Base-by-base conservation (phyloP, 2,113 vertebrate species). In the Syngnathus scovelli region DNA sequence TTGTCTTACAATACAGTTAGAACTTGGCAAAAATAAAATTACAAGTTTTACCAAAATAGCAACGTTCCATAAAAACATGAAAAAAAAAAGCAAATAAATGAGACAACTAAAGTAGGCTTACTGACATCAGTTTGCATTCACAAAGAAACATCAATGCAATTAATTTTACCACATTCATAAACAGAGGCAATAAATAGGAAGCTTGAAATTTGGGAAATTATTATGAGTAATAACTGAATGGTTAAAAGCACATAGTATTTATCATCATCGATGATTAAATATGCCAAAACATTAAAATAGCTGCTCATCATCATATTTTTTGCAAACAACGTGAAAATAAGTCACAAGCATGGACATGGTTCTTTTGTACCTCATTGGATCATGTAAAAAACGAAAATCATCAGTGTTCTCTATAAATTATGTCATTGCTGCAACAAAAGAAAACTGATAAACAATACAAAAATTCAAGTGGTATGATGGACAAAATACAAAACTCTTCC, bases 11-110 rank as follows among this genome's bases (percentile, higher is more conserved):
- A 73, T 84, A 81, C 76, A 88, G 76, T 60, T 74, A 78, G 27
- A 82, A 88, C 74, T 81, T 77, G 83, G 68, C 78, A 87, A 83
- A 88, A 84, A 83, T 83, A 85, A 82, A 86, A 88, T 78, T 78
- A 78, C 74, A 27, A 77, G 68, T 77, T 82, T 86, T 83, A 90
- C 61, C 87, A 88, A 88, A 70, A 88, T 86, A 90, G 86, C 82
- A 84, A 76, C 76, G 81, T 81, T 63, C 68, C 44, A 79, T 74
- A 67, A 75, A 55, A 68, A 64, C 70, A 77, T 16, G 3, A 16
- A 77, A 86, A 76, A 70, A 77, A 78, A 43, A 70, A 73, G 79
- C 69, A 74, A 76, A 75, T 66, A 73, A 85, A 85, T 67, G 69
- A 88, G 78, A 74, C 81, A 76, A 66, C 74, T 67, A 64, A 74